Base-by-base conservation (phyloP, 2,797 vertebrate genomes). In the Thamnophis elegans region DNA sequence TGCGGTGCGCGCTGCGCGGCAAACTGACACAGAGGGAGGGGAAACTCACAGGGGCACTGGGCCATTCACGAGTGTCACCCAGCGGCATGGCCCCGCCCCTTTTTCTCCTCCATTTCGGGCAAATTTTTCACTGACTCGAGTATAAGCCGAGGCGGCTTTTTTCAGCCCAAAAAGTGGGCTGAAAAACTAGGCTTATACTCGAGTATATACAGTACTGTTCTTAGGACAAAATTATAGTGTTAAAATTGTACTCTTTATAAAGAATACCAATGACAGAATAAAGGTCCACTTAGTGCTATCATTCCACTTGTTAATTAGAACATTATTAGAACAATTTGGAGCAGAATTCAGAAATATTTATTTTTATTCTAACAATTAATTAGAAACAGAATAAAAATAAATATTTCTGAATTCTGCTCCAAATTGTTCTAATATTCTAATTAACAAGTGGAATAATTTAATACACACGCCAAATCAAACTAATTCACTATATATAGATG, bases 181-280 rank as follows among this genome's bases (percentile, higher is more conserved):
- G n/a, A n/a, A n/a, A n/a, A n/a, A n/a, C n/a, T n/a, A n/a, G n/a
- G n/a, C n/a, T n/a, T n/a, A n/a, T n/a, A n/a, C n/a, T n/a, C n/a
- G n/a, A n/a, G n/a, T n/a, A n/a, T n/a, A n/a, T n/a, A n/a, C n/a
- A n/a, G n/a, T n/a, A 73, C 90, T 28, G 11, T 91, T 94, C 68
- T 87, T 95, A 93, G 85, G 92, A 36, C 68, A 68, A 90, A 95
- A 68, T 60, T 36, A 36, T 65, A 92, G 53, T 94, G 94, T 89
- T 92, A 89, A 26, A 85, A n/a, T 90, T 94, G 11, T 14, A 22
- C 54, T 94, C 51, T 22, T 86, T 93, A 28, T 13, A 87, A 12
- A 32, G 88, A 58, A 60, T 91, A 73, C 28, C 91, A 86, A 25
- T 85, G 85, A 59, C 22, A 65, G 60, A 88, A 88, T 20, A n/a